Evolutionary conservation across 2,888 invertebrate species (phyloP).

Genomic region (Saturnia japonica): DNA sequence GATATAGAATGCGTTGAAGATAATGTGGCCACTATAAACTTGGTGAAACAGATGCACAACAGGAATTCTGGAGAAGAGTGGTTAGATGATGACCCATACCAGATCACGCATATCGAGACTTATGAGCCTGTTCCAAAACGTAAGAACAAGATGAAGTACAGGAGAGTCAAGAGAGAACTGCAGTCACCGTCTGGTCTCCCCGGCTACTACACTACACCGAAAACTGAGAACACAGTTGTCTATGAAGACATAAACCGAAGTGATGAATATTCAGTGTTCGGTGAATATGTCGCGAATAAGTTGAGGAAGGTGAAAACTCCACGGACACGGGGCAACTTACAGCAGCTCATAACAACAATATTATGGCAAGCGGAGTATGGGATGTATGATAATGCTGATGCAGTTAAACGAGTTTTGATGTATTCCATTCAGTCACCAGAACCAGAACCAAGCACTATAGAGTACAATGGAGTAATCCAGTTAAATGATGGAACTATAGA

Average conservation of each 20-base stretch:
- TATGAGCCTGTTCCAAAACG: slow-evolving; percentile 49
- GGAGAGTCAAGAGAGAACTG: slow-evolving; percentile 65
- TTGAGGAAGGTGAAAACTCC: slow-evolving; percentile 62
- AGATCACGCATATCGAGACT: slow-evolving; percentile 53
- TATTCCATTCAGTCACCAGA: slow-evolving; percentile 50
- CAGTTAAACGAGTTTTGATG: slow-evolving; percentile 64
- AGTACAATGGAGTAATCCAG: slow-evolving; percentile 28
- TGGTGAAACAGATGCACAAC: slow-evolving; percentile 64
- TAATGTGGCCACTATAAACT: slow-evolving; percentile 51
- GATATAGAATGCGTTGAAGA: slow-evolving; percentile 53
- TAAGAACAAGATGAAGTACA: slow-evolving; percentile 55
- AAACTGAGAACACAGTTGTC: slow-evolving; percentile 39
- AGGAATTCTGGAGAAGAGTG: slow-evolving; percentile 68
- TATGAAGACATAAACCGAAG: slow-evolving; percentile 45
- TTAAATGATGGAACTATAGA: slow-evolving; percentile 27
- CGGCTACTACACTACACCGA: slow-evolving; percentile 43
- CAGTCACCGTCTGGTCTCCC: slow-evolving; percentile 52
- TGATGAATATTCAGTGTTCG: slow-evolving; percentile 71
- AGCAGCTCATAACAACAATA: slow-evolving; percentile 72
- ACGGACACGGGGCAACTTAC: slow-evolving; percentile 65
- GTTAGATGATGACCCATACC: slow-evolving; percentile 68
- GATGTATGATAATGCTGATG: slow-evolving; percentile 65
- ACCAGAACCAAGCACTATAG: slow-evolving; percentile 25
- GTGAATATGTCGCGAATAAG: slow-evolving; percentile 73
- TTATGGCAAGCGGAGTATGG: slow-evolving; percentile 77